phyloP scores from a whole-genome alignment of 2,113 vertebrate species.

The Pterocles orientalis region DNA sequence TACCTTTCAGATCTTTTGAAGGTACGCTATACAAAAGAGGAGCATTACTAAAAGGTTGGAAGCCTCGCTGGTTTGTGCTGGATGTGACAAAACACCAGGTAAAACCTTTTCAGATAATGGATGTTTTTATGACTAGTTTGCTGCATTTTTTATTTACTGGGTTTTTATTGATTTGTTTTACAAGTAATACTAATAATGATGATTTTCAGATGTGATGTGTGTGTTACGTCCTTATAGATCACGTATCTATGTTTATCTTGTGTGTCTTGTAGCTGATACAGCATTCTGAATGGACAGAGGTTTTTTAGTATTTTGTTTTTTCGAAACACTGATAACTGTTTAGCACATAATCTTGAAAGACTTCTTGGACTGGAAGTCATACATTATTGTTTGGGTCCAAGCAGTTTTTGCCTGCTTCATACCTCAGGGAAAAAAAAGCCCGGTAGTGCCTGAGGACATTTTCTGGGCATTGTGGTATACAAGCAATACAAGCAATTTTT shows the following conservation, averaged over 20 bases:
- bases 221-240: not conserved
- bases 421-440: not conserved
- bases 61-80: conserved; percentile 97
- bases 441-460: not conserved
- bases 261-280: not conserved
- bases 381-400: not conserved
- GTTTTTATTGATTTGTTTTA: not conserved
- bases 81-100: conserved; percentile 98
- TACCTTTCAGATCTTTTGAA: conserved; percentile 88
- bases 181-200: not conserved
- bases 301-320: not conserved
- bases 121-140: not conserved
- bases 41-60: conserved; percentile 96
- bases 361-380: not conserved
- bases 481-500: not conserved
- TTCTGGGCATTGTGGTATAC: not conserved
- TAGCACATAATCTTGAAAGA: not conserved
- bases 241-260: not conserved
- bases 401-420: not conserved
- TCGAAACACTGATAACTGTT: not conserved
- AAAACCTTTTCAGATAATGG: not conserved
- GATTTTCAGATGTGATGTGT: not conserved
- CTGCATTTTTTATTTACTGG: not conserved
- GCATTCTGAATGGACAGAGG: not conserved
- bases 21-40: conserved; percentile 96